Percentiles rank a stretch among this genome's conserved stretches.
These are phyloP conservation scores for Drosophila pseudotakahashii DNA, from an alignment of 2,888 invertebrate species.

Conservation along the genomic window DNA sequence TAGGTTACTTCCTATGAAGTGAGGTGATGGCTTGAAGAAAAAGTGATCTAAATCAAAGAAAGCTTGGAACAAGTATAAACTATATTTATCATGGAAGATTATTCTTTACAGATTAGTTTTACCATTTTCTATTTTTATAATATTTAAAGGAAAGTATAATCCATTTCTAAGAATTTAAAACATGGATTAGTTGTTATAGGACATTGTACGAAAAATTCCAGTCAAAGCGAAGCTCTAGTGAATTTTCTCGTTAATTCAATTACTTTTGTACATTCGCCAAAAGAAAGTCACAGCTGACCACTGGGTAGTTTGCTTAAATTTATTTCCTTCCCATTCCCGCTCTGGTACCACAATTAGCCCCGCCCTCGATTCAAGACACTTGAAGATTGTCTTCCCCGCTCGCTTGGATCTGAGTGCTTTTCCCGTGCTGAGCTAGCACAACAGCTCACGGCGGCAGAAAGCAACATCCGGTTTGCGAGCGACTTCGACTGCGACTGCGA, in stretches of 20 bases:
- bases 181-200: no score
- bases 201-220: no score
- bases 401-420: conserved; percentile 17
- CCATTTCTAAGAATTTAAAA: no score
- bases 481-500: conserved; percentile 16
- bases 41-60: neutral
- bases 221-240: neutral
- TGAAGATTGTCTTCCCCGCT: conserved; percentile 6
- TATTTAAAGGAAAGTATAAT: no score
- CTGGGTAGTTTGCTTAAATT: conserved; percentile 8
- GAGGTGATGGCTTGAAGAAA: neutral
- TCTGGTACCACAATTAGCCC: conserved; percentile 8
- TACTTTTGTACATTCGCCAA: neutral
- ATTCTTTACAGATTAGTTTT: no score
- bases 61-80: no score
- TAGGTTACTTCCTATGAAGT: neutral
- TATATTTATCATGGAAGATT: no score
- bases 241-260: neutral
- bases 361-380: conserved; percentile 34
- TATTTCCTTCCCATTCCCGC: conserved; percentile 16
- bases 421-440: conserved; percentile 23
- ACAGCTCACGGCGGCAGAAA: neutral
- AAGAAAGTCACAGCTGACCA: conserved; percentile 13
- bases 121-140: no score
- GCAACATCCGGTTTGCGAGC: conserved; percentile 62